A percentile compares a stretch with the other conserved stretches of the same genome.
These are phyloP conservation scores for Psophia crepitans DNA, from an alignment of 2,113 vertebrate genomes.

Conservation along the genomic window DNA sequence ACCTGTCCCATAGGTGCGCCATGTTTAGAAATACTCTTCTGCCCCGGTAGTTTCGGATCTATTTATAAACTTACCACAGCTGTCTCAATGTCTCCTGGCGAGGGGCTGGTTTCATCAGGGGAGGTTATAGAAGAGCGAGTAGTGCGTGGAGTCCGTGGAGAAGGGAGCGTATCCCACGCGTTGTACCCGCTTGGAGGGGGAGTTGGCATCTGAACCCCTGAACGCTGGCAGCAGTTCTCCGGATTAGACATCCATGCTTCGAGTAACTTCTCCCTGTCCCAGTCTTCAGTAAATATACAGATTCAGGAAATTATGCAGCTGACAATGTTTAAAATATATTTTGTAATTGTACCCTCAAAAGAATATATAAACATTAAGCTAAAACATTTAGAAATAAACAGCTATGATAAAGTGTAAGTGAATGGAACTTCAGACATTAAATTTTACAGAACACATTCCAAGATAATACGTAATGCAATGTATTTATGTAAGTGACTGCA, in stretches of 20 bases:
- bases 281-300: slow-evolving; percentile 78
- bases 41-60: neutral
- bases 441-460: neutral
- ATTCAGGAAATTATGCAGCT: neutral
- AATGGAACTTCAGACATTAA: neutral
- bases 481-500: neutral
- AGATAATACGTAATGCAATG: neutral
- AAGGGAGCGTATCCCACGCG: slow-evolving; percentile 95
- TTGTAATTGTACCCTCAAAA: neutral
- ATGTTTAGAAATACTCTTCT: neutral
- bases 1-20: neutral
- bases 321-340: neutral
- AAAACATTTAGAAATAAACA: neutral
- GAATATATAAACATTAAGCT: neutral
- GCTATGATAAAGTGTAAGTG: neutral
- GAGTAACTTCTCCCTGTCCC: slow-evolving; percentile 96
- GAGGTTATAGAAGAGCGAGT: slow-evolving; percentile 91
- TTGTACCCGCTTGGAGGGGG: slow-evolving; percentile 94
- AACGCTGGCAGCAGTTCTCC: slow-evolving; percentile 94
- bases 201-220: slow-evolving; percentile 94
- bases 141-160: slow-evolving; percentile 90
- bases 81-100: slow-evolving; percentile 85
- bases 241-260: slow-evolving; percentile 98
- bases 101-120: slow-evolving; percentile 91
- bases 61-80: slow-evolving; percentile 77